Conservation (phyloP, 2,888 invertebrate species). For the Holacanthella duospinosa region DNA sequence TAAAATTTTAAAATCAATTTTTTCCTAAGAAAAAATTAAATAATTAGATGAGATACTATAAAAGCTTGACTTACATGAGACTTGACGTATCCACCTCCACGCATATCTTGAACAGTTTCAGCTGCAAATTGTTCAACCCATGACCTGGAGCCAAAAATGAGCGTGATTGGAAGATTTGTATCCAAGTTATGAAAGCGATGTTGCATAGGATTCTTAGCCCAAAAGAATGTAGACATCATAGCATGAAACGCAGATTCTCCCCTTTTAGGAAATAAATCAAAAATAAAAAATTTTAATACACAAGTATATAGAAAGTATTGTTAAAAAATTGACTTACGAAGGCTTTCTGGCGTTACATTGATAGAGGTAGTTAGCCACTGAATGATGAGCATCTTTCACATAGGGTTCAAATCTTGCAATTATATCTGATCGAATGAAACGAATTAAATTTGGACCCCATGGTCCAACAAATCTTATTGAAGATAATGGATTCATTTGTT, state of each 20-base stretch:
- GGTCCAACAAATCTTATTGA: constrained; percentile 81
- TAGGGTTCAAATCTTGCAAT: constrained; percentile 54
- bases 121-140: constrained; percentile 86
- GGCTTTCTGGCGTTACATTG: constrained; percentile 91
- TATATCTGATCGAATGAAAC: constrained; percentile 42
- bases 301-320: background rate
- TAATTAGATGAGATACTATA: background rate
- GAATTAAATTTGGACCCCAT: constrained; percentile 47
- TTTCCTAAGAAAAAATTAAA: constrained; percentile 29
- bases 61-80: constrained; percentile 53
- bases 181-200: constrained; percentile 60
- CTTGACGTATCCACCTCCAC: constrained; percentile 59
- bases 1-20: constrained; percentile 56
- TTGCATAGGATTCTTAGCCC: constrained; percentile 93
- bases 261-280: constrained; percentile 46
- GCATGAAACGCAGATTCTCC: constrained; percentile 86
- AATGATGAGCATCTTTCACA: constrained; percentile 55
- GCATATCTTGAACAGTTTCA: constrained; percentile 59
- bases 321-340: constrained; percentile 50
- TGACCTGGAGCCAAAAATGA: constrained; percentile 83
- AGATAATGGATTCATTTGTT: constrained; percentile 78
- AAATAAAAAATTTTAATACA: background rate
- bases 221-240: constrained; percentile 79
- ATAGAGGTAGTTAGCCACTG: constrained; percentile 83
- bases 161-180: constrained; percentile 66